Conservation (phyloP, 2,113 vertebrate species). For the Cairina moschata region DNA sequence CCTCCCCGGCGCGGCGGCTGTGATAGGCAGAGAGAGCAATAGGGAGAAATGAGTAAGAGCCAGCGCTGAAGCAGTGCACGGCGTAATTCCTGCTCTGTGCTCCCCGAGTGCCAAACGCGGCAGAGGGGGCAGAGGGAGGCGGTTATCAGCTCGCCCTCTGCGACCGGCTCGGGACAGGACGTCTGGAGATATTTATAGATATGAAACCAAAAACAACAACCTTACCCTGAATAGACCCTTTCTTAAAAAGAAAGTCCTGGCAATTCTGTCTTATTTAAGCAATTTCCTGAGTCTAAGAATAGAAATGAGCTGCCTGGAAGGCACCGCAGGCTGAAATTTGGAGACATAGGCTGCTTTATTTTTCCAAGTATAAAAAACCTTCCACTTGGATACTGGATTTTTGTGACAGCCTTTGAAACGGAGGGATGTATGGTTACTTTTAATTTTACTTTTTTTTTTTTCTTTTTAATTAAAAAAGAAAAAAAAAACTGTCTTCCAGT, state of each 20-base stretch:
- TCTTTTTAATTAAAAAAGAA: background rate
- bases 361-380: conserved; percentile 24
- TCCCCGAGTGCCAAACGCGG: conserved; percentile 55
- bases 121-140: conserved; percentile 68
- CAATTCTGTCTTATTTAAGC: conserved; percentile 74
- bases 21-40: conserved; percentile 53
- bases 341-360: conserved; percentile 57
- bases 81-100: conserved; percentile 61
- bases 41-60: conserved; percentile 31
- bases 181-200: conserved; percentile 57
- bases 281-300: conserved; percentile 81
- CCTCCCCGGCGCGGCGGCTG: conserved; percentile 71
- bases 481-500: background rate
- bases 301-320: conserved; percentile 73
- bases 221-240: conserved; percentile 71
- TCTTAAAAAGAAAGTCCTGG: conserved; percentile 70
- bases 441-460: conserved; percentile 2
- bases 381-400: conserved; percentile 50
- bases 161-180: conserved; percentile 1
- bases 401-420: conserved; percentile 39
- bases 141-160: conserved; percentile 40
- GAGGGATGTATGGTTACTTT: conserved; percentile 55
- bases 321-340: conserved; percentile 74
- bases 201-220: conserved; percentile 27
- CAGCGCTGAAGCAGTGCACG: conserved; percentile 31